Conservation (phyloP, 64 coral and sea anemone genomes). For the Exaiptasia diaphana region DNA sequence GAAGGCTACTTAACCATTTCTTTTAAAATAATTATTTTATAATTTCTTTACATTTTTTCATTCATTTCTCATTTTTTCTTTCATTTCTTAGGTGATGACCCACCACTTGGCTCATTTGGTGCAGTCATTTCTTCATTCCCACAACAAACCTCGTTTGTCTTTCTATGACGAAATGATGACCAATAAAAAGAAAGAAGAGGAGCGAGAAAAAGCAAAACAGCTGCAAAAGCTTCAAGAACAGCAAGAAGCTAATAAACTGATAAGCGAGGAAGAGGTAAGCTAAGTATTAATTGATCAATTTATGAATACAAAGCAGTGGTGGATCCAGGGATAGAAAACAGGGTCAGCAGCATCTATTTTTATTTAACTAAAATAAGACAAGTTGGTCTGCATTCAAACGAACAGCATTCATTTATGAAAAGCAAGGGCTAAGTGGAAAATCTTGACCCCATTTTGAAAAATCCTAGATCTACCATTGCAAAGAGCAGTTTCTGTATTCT, state of each 20-base stretch:
- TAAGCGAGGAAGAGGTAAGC: slow-evolving; percentile 78
- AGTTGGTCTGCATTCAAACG: neutral
- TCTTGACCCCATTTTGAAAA: too few relatives aligned
- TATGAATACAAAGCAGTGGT: too few relatives aligned
- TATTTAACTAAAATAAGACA: neutral
- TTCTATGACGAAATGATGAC: slow-evolving; percentile 99
- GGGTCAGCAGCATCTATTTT: too few relatives aligned
- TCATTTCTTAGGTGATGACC: slow-evolving; percentile 75
- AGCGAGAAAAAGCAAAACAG: slow-evolving; percentile 46
- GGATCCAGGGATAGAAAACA: too few relatives aligned
- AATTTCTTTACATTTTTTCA: neutral
- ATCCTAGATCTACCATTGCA: too few relatives aligned
- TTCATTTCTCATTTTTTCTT: neutral
- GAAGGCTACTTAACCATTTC: too few relatives aligned
- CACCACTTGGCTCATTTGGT: slow-evolving; percentile 88
- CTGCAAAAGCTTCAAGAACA: slow-evolving; percentile 41
- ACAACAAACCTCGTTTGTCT: slow-evolving; percentile 82
- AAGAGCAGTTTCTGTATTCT: too few relatives aligned
- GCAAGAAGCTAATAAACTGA: slow-evolving; percentile 62
- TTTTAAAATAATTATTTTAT: neutral
- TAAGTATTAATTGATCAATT: too few relatives aligned
- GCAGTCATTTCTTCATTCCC: slow-evolving; percentile 77
- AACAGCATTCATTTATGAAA: too few relatives aligned
- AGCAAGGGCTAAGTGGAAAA: too few relatives aligned
- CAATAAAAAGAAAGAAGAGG: slow-evolving; percentile 69